Conservation (phyloP, 2,797 vertebrate species). For the Urophycis tenuis region DNA sequence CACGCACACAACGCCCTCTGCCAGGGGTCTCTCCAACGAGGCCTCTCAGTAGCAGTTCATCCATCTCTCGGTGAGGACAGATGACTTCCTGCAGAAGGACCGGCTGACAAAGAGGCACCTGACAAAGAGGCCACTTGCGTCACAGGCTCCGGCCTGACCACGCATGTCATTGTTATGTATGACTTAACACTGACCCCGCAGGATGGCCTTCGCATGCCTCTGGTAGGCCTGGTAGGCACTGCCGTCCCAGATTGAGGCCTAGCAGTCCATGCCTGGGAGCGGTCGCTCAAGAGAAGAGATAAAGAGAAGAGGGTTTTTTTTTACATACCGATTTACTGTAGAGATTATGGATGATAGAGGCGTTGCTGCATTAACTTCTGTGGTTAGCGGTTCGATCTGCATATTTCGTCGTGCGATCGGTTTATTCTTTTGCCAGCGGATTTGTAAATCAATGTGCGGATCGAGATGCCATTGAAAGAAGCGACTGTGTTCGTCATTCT, state of each 20-base stretch:
- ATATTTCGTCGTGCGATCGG: background rate
- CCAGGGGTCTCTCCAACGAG: background rate
- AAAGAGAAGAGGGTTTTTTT: too few species aligned
- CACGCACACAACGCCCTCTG: slow-evolving; percentile 3
- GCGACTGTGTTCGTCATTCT: background rate
- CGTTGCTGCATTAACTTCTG: background rate
- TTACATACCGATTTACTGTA: background rate
- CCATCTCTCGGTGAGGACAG: slow-evolving; percentile 45
- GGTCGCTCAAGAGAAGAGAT: background rate
- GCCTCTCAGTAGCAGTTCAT: slow-evolving; percentile 29
- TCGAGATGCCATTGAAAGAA: background rate
- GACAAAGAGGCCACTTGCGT: too few species aligned
- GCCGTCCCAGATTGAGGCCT: background rate
- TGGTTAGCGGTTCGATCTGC: background rate
- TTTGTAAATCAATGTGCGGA: background rate
- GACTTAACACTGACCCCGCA: slow-evolving; percentile 18
- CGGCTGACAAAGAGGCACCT: slow-evolving; percentile 47
- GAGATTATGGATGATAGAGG: background rate
- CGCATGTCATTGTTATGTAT: slow-evolving; percentile 22
- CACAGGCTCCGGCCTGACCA: slow-evolving; percentile 39
- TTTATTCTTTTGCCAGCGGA: background rate
- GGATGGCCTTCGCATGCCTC: slow-evolving; percentile 11
- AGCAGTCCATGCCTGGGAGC: background rate
- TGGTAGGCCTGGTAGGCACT: background rate
- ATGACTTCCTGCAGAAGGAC: slow-evolving; percentile 47